phyloP scores from a whole-genome alignment of 53 echinoderm and acorn worm genomes.

The Echinometra lucunter region DNA sequence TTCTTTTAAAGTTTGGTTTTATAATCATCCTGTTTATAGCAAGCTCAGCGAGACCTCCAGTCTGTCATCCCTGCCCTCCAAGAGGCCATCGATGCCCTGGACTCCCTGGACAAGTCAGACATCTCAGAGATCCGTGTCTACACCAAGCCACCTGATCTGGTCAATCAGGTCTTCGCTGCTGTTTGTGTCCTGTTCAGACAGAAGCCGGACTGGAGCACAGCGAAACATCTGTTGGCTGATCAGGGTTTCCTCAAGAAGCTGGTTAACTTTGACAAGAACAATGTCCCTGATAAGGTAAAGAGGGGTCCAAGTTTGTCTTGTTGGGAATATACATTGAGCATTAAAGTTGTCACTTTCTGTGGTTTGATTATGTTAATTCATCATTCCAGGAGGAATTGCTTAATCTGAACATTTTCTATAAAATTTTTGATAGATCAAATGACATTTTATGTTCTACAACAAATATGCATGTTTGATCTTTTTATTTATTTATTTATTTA shows the following conservation, averaged over 20 bases:
- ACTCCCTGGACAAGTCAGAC: conserved; percentile 94
- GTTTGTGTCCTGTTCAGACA: conserved; percentile 93
- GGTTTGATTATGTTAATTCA: too few species aligned
- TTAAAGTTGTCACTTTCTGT: too few species aligned
- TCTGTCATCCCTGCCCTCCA: conserved; percentile 97
- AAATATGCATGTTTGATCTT: too few species aligned
- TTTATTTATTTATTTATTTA: too few species aligned
- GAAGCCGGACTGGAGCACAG: conserved; percentile 97
- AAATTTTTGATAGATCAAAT: too few species aligned
- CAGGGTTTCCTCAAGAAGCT: conserved; percentile 92
- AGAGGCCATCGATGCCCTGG: conserved; percentile 92
- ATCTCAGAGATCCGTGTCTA: conserved; percentile 99
- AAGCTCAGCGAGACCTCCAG: conserved; percentile 93
- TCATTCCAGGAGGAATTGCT: too few species aligned
- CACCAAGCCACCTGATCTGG: conserved; percentile 90
- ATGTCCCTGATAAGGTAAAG: conserved; percentile 91
- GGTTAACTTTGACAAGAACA: conserved; percentile 96
- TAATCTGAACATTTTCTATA: too few species aligned
- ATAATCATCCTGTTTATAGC: conserved; percentile 78
- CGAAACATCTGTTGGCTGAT: conserved; percentile 94
- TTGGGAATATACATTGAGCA: too few species aligned
- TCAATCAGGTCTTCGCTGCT: conserved; percentile 97
- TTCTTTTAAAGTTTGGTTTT: too few species aligned
- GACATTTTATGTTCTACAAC: too few species aligned
- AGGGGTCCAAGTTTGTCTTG: too few species aligned